Conservation (phyloP, 2,888 invertebrate species). For the Chrysotoxum bicinctum region DNA sequence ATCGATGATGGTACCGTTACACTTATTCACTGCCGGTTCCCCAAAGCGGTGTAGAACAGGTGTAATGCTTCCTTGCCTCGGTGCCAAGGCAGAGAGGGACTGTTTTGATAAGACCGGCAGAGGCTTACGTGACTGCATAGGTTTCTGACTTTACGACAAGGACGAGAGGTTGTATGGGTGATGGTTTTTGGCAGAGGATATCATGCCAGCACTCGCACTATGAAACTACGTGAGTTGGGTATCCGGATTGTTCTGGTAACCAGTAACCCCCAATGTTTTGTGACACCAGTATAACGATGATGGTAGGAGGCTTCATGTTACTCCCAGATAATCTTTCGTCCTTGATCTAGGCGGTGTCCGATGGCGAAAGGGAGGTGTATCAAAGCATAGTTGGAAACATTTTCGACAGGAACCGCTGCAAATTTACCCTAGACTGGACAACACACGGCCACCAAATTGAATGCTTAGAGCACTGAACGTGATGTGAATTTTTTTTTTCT, state of each 20-base stretch:
- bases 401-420: conserved; percentile 49
- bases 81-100: conserved; percentile 40
- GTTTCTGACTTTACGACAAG: conserved; percentile 55
- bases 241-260: conserved; percentile 28
- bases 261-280: conserved; percentile 11
- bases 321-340: conserved; percentile 54
- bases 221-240: conserved; percentile 52
- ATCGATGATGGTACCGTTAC: conserved; percentile 46
- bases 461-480: conserved; percentile 51
- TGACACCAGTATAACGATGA: neutral
- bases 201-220: conserved; percentile 52
- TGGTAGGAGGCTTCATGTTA: conserved; percentile 35
- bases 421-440: conserved; percentile 40
- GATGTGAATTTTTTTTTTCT: conserved; percentile 23
- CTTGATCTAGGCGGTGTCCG: conserved; percentile 21
- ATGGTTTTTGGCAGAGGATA: conserved; percentile 67
- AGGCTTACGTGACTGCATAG: conserved; percentile 67
- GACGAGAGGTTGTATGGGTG: conserved; percentile 28
- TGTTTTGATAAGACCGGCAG: conserved; percentile 64
- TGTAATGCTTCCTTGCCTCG: conserved; percentile 56
- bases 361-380: conserved; percentile 33
- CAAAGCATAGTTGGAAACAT: conserved; percentile 30
- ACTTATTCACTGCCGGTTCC: conserved; percentile 44
- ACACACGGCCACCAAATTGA: conserved; percentile 52
- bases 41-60: conserved; percentile 59